Base-by-base conservation (phyloP, 2,797 vertebrate species). In the Nasua narica region DNA sequence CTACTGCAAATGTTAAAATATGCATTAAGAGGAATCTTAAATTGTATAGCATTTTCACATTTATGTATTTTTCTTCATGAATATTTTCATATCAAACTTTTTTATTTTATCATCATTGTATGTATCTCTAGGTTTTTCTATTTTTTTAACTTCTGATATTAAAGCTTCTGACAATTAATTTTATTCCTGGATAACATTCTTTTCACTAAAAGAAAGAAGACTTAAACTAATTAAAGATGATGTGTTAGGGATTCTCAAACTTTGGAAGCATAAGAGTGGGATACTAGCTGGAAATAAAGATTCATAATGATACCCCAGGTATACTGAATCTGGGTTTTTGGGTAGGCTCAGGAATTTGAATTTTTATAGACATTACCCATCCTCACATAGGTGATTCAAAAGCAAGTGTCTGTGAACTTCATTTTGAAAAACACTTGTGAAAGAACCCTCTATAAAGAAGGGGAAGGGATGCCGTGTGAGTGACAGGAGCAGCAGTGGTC, bases 21-120 rank as follows among this genome's bases (percentile, higher is more conserved):
- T 87, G 15, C 43, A 94, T 37, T 70, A 87, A 81, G 10, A n/a
- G 18, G 29, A 97, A 96, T 37, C 7, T 16, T 76, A 19, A 87
- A 32, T 1, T 40, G 4, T 16, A 65, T 15, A 35, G 14, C 25
- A 88, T 88, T 94, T 95, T 54, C 13, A 88, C 2, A 46, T 35
- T 79, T 83, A 92, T 16, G 12, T 0, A 60, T 78, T 67, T 54
- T 8, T 58, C 48, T 58, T 96, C 65, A 60, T 50, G 40, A 32
- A 32, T 81, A 76, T 65, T 87, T 95, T 94, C 18, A 58, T 0
- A 43, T 50, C 15, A 67, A 72, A 32, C 4, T 6, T 79, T 82
- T 60, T 81, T 50, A 65, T 87, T 23, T 83, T 50, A 74, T 70
- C n/a, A 16, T 19, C 9, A 48, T 2, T 35, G 1, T 43, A n/a